Conservation (phyloP, 2,888 invertebrate genomes). For the Cerastis rubricosa region DNA sequence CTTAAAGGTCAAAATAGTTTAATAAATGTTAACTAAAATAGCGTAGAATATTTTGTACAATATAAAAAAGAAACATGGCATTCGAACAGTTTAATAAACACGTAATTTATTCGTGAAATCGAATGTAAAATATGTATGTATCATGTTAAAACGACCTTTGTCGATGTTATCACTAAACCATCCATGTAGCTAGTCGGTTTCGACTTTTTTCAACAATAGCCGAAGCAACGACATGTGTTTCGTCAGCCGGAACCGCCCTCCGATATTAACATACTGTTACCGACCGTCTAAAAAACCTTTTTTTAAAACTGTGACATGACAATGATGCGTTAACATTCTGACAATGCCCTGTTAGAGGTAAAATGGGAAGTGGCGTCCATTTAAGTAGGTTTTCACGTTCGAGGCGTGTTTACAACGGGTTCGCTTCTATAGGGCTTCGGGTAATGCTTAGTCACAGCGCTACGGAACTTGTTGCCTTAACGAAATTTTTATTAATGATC, state of each 20-base stretch:
- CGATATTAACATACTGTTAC: slow-evolving; percentile 86
- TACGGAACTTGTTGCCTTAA: slow-evolving; percentile 81
- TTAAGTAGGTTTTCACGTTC: slow-evolving; percentile 74
- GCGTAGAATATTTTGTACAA: background rate
- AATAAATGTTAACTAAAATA: slow-evolving; percentile 2
- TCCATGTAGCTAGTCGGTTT: slow-evolving; percentile 78
- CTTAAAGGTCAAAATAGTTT: slow-evolving; percentile 24
- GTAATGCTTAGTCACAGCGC: slow-evolving; percentile 78
- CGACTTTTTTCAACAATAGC: slow-evolving; percentile 82
- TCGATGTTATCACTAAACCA: slow-evolving; percentile 78
- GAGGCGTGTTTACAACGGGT: slow-evolving; percentile 61
- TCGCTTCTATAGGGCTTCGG: slow-evolving; percentile 49
- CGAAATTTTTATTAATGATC: slow-evolving; percentile 83
- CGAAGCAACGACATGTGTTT: slow-evolving; percentile 85
- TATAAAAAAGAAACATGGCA: slow-evolving; percentile 21
- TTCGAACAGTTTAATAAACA: slow-evolving; percentile 53
- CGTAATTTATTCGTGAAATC: slow-evolving; percentile 66
- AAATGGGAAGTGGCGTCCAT: slow-evolving; percentile 81
- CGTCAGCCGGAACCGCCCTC: slow-evolving; percentile 83
- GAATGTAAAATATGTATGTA: slow-evolving; percentile 65
- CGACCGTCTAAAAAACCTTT: slow-evolving; percentile 78
- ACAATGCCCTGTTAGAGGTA: slow-evolving; percentile 84
- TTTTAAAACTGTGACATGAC: slow-evolving; percentile 86
- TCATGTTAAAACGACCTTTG: slow-evolving; percentile 67
- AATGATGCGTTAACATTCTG: slow-evolving; percentile 87